These are phyloP conservation scores for Malurus splendens DNA, from an alignment of 2,797 vertebrate genomes.

Conservation along the genomic window DNA sequence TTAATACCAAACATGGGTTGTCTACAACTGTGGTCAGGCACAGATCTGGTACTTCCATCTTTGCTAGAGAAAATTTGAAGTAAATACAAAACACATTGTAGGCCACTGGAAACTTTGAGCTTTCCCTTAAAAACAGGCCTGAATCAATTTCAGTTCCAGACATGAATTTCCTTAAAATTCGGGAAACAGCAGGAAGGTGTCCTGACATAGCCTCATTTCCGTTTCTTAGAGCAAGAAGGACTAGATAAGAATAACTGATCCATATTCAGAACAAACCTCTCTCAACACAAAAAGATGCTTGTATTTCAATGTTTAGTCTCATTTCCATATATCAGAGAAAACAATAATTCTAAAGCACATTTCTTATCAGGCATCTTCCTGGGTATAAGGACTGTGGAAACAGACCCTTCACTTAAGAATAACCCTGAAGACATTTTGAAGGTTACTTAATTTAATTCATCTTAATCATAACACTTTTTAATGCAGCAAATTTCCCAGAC, in stretches of 20 bases:
- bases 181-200: not conserved
- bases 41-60: not conserved
- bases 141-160: not conserved
- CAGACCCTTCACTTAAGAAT: not conserved
- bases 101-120: not conserved
- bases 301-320: not conserved
- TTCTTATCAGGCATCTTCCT: not conserved
- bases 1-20: not conserved
- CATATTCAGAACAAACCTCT: not conserved
- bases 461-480: not conserved
- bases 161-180: not conserved
- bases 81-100: not conserved
- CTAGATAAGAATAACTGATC: not conserved
- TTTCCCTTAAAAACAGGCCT: not conserved
- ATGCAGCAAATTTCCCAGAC: not conserved
- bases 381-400: not conserved
- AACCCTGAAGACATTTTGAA: not conserved
- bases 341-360: not conserved
- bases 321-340: not conserved
- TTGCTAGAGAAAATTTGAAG: not conserved
- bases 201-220: not conserved
- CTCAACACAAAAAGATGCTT: not conserved
- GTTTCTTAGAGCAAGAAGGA: not conserved
- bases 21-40: not conserved
- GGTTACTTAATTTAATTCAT: not conserved